Base-by-base conservation (phyloP, 2,797 vertebrate genomes). In the Coendou prehensilis region DNA sequence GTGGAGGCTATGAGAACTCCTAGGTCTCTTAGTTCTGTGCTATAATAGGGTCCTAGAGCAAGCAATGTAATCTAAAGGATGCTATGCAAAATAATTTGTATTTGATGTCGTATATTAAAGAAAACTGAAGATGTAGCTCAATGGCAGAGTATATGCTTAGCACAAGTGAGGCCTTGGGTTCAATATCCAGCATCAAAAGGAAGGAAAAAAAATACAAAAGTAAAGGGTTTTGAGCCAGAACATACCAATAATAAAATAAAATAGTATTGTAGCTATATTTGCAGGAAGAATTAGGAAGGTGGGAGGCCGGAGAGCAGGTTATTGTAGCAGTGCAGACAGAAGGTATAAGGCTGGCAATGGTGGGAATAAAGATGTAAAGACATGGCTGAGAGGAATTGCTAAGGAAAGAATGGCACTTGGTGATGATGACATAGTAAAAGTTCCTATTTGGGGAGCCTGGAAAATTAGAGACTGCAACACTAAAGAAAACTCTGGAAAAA, bases 221-320 rank as follows among this genome's bases (percentile, higher is more conserved):
- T 80, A 75, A 73, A 76, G 80, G 57, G 3, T 88, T 93, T 64
- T 81, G 54, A 67, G 50, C 1, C 59, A 41, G 26, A 56, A 64
- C 37, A 47, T 87, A 23, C 26, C 4, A 56, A 79, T 54, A 61
- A 89, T 69, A 89, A 89, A 79, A 86, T 92, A 81, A 86, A 92
- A 76, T 18, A 67, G 13, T 28, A 20, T 47, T 86, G 10, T 45
- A 47, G 47, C 9, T 54, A 54, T 91, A 78, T 59, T 59, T 91
- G 8, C 75, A 89, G 67, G 28, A 95, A 84, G 54, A 94, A 86
- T 81, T 61, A 45, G 56, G 87, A 88, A 90, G 82, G 8, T 47
- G 7, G 9, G 76, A 80, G 61, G 67, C 9, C 59, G 23, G n/a
- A 64, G 6, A 69, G 78, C 45, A 83, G 52, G 20, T 20, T 81